phyloP scores from a whole-genome alignment of 2,888 invertebrate genomes.

The Syritta pipiens region DNA sequence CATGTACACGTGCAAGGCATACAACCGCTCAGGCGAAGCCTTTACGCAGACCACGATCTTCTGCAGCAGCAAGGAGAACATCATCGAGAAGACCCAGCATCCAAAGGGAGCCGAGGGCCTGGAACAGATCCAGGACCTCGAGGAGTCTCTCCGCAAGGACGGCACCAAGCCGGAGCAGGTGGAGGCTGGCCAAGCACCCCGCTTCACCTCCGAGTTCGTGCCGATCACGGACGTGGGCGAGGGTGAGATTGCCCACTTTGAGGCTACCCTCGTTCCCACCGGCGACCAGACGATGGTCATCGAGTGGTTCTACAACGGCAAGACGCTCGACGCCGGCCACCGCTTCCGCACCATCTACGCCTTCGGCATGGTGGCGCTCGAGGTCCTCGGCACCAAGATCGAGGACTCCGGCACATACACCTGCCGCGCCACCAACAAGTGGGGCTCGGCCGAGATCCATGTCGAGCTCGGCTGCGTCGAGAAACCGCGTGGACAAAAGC shows the following conservation, averaged over 20 bases:
- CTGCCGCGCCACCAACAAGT: constrained; percentile 93
- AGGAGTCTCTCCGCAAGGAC: constrained; percentile 89
- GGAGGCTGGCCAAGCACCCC: constrained; percentile 91
- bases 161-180: constrained; percentile 85
- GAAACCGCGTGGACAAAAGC: constrained; percentile 91
- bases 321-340: constrained; percentile 92
- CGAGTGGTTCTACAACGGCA: constrained; percentile 97
- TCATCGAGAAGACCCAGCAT: constrained; percentile 94
- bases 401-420: constrained; percentile 95
- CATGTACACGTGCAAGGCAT: constrained; percentile 94
- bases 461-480: constrained; percentile 91
- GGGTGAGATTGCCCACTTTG: constrained; percentile 98
- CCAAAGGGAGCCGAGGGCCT: constrained; percentile 96
- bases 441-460: constrained; percentile 92
- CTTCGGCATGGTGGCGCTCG: constrained; percentile 98
- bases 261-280: constrained; percentile 95
- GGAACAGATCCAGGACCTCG: constrained; percentile 93
- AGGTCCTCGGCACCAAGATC: constrained; percentile 95
- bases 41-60: constrained; percentile 94
- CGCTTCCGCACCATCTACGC: constrained; percentile 96
- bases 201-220: constrained; percentile 92
- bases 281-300: constrained; percentile 96
- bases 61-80: constrained; percentile 88
- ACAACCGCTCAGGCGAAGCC: constrained; percentile 92
- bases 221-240: constrained; percentile 91